phyloP scores from a whole-genome alignment of 2,888 invertebrate genomes.

The Linyphia triangularis region DNA sequence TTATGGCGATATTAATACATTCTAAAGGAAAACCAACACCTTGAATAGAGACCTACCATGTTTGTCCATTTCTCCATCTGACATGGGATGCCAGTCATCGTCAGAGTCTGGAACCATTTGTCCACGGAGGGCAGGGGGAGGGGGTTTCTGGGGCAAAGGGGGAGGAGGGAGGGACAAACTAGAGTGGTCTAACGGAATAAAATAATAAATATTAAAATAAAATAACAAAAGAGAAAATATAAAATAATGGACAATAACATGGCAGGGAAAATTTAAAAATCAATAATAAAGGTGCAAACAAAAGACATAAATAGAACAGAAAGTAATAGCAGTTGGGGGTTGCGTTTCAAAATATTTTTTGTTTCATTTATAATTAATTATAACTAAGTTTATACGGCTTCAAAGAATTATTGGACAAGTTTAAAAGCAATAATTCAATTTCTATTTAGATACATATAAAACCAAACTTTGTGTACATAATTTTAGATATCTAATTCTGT shows the following conservation, averaged over 20 bases:
- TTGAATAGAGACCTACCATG: conserved; percentile 48
- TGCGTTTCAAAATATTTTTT: no score
- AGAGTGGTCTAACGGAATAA: conserved; percentile 58
- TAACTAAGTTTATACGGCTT: no score
- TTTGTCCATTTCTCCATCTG: conserved; percentile 71
- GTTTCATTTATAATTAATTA: no score
- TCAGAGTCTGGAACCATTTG: conserved; percentile 67
- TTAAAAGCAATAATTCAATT: no score
- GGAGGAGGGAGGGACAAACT: conserved; percentile 66
- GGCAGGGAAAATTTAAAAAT: background rate
- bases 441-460: no score
- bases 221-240: background rate
- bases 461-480: no score
- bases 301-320: background rate
- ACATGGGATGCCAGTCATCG: conserved; percentile 74
- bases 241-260: conserved; percentile 2
- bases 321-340: background rate
- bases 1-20: no score
- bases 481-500: no score
- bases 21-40: no score
- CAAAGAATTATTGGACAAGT: no score
- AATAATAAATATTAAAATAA: conserved; percentile 13
- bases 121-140: conserved; percentile 53
- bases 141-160: conserved; percentile 75
- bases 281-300: background rate